Conservation (phyloP, 2,113 vertebrate species). For the Etheostoma spectabile region DNA sequence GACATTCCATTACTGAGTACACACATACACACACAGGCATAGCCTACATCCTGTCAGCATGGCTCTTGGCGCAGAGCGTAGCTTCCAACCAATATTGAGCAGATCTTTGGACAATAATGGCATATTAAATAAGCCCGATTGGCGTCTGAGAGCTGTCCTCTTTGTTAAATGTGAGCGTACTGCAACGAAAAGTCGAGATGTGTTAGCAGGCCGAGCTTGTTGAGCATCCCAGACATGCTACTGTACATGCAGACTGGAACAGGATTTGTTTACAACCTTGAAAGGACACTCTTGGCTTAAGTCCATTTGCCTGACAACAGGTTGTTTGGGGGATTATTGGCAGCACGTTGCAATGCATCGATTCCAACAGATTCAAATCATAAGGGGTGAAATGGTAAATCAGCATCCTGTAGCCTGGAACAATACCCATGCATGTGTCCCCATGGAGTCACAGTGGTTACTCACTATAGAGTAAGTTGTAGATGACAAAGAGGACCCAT, state of each 20-base stretch:
- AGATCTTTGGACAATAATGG: slow-evolving; percentile 24
- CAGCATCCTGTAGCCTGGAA: slow-evolving; percentile 13
- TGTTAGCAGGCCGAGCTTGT: slow-evolving; percentile 76
- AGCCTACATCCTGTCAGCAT: slow-evolving; percentile 43
- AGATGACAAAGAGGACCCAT: slow-evolving; percentile 54
- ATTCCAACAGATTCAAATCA: slow-evolving; percentile 24
- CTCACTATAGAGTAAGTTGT: slow-evolving; percentile 67
- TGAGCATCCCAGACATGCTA: slow-evolving; percentile 64
- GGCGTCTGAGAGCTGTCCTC: slow-evolving; percentile 22
- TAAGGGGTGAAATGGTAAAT: background rate
- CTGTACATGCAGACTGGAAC: slow-evolving; percentile 40
- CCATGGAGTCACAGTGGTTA: slow-evolving; percentile 20
- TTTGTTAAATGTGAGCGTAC: slow-evolving; percentile 51
- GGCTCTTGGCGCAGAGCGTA: slow-evolving; percentile 44
- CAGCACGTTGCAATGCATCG: slow-evolving; percentile 37
- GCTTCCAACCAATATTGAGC: slow-evolving; percentile 3
- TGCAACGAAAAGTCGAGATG: slow-evolving; percentile 50
- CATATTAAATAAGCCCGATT: slow-evolving; percentile 17
- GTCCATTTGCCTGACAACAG: slow-evolving; percentile 73
- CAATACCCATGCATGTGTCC: slow-evolving; percentile 51
- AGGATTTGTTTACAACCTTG: slow-evolving; percentile 74
- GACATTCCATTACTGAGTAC: slow-evolving; percentile 81
- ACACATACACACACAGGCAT: slow-evolving; percentile 22
- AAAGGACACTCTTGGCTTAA: slow-evolving; percentile 57
- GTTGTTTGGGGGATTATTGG: slow-evolving; percentile 60